A percentile compares a stretch with the other conserved stretches of the same genome.
phyloP scores from a whole-genome alignment of 2,797 vertebrate genomes.

The Neosilurus mollespiculum region DNA sequence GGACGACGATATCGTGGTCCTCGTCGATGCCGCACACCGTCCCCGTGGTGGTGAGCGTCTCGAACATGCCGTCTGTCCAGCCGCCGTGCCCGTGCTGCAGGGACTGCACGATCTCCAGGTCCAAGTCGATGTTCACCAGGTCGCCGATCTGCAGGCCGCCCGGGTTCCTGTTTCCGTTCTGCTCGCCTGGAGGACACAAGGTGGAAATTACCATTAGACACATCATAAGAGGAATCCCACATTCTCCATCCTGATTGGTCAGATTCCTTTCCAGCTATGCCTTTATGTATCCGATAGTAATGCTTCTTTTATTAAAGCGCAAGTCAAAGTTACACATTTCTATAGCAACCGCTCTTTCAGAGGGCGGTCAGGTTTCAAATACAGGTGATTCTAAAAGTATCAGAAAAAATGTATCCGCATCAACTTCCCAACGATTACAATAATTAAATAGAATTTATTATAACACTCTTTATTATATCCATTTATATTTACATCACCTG shows the following conservation, averaged over 20 bases:
- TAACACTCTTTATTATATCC: background rate
- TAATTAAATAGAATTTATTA: background rate
- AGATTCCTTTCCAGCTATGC: background rate
- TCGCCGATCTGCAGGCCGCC: constrained; percentile 96
- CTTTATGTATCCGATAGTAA: no score
- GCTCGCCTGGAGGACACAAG: constrained; percentile 79
- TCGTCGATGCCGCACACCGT: constrained; percentile 98
- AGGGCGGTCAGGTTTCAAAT: background rate
- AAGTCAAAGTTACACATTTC: background rate
- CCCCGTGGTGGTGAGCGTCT: constrained; percentile 97
- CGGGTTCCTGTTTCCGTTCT: constrained; percentile 97
- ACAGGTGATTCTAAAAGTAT: background rate
- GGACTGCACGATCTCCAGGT: constrained; percentile 98
- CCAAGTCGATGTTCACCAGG: constrained; percentile 97
- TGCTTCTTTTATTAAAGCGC: background rate
- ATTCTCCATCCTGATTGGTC: background rate
- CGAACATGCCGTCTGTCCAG: constrained; percentile 99
- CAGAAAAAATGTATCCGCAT: background rate
- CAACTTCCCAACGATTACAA: background rate
- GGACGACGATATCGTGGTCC: constrained; percentile 98
- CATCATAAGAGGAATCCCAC: no score
- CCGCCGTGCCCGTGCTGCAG: constrained; percentile 97
- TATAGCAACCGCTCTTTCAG: background rate
- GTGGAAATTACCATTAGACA: background rate
- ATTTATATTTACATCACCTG: background rate